Percentiles rank a stretch among this genome's conserved stretches.
These are phyloP conservation scores for Caranx ignobilis DNA, from an alignment of 2,113 vertebrate species.

Conservation along the genomic window DNA sequence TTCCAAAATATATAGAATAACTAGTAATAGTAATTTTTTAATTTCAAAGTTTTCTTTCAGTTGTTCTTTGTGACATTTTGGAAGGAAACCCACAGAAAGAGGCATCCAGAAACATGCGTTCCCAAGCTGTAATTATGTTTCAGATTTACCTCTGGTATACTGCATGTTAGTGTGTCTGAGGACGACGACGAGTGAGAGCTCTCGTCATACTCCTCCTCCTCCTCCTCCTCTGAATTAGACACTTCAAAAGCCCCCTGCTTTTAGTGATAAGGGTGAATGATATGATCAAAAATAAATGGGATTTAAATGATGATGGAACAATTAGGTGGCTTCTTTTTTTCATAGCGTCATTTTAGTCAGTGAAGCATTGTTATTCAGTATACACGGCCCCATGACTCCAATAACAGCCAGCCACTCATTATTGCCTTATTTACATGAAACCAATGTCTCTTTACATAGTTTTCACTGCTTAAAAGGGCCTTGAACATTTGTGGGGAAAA, in stretches of 20 bases:
- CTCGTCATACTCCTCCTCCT: slow-evolving; percentile 73
- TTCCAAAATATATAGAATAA: slow-evolving; percentile 5
- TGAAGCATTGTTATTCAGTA: neutral
- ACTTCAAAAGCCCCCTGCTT: slow-evolving; percentile 73
- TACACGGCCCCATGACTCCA: neutral
- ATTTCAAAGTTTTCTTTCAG: neutral
- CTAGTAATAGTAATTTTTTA: neutral
- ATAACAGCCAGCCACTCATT: neutral
- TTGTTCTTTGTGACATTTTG: neutral
- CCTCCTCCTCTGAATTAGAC: slow-evolving; percentile 72
- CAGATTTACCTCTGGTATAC: slow-evolving; percentile 82
- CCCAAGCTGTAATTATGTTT: neutral
- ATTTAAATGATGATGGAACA: slow-evolving; percentile 11
- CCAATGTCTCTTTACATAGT: neutral
- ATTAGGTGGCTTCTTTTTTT: neutral
- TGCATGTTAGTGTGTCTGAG: slow-evolving; percentile 84
- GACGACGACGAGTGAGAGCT: slow-evolving; percentile 82
- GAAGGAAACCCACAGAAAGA: slow-evolving; percentile 40
- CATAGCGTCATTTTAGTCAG: too few relatives aligned
- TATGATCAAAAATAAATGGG: slow-evolving; percentile 32
- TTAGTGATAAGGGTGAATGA: slow-evolving; percentile 37
- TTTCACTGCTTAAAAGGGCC: neutral
- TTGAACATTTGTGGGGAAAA: neutral
- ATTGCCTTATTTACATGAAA: neutral
- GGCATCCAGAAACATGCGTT: slow-evolving; percentile 7